Evolutionary conservation across 2,888 invertebrate species (phyloP), one percentile per base, ranked within the genome.

Genomic region (Oscheius sp.): DNA sequence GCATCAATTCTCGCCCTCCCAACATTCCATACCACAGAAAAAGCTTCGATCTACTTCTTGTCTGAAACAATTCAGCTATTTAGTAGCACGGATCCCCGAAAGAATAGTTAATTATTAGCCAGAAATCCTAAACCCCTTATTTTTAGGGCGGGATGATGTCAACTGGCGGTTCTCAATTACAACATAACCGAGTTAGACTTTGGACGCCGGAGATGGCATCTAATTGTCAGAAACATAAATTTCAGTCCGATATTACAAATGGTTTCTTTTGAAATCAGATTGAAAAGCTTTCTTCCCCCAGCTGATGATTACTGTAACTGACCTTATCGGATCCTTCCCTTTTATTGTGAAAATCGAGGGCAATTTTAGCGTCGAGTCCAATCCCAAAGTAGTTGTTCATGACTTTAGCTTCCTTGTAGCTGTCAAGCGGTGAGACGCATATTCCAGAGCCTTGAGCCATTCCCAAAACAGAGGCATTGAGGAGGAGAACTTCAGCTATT

Each of bases 311-410:
- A n/a, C n/a, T 1, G 5, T 17, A 61, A 69, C 53, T 12, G 27
- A 87, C 74, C 87, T 96, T 96, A 86, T 96, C 95, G 0, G 96
- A 96, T 84, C 95, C 95, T 86, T 96, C 96, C 33, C 96, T 90
- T 88, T 96, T 96, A 86, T 95, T 93, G 88, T 96, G 96, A 87
- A 97, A 97, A 87, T 96, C 96, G 50, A 96, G 89, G 0, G 95
- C 93, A 65, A 97, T 96, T 88, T 97, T 96, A 0, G 96, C 96
- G 89, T 97, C 96, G 74, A 97, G 93, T 0, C 96, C 96, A 84
- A 97, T 96, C 0, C 96, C 96, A 87, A 96, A 96, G 87, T 97
- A 97, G 87, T 97, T 97, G 88, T 96, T 97, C 96, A 97, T 96
- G 1, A 96, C 95, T 84, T 94, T 94, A 79, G 92, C 92, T 88